Conservation (phyloP, 2,113 vertebrate genomes). For the Riparia riparia region DNA sequence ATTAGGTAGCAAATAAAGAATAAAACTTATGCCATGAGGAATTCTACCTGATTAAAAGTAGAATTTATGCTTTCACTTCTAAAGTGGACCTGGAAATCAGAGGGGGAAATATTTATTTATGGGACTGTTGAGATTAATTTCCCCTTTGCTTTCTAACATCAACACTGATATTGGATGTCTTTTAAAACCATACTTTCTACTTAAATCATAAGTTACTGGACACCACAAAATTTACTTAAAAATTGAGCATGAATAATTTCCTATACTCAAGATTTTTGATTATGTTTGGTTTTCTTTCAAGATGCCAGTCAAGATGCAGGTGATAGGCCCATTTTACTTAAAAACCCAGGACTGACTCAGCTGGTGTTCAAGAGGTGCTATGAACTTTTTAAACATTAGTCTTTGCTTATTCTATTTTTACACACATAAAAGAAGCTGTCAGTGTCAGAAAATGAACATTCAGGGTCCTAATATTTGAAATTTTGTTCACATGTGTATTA, state of each 20-base stretch:
- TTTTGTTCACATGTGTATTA: neutral
- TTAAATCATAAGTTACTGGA: neutral
- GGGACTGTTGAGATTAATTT: neutral
- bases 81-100: neutral
- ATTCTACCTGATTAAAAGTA: neutral
- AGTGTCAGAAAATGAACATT: neutral
- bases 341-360: neutral
- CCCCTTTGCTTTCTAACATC: neutral
- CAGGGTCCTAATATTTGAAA: neutral
- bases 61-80: neutral
- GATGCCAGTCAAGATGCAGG: neutral
- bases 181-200: neutral
- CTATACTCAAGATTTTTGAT: neutral
- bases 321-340: neutral
- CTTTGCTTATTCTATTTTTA: neutral
- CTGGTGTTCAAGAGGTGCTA: neutral
- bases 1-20: neutral
- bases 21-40: neutral
- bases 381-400: neutral
- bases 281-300: neutral
- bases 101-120: neutral
- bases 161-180: neutral
- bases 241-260: neutral
- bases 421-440: neutral
- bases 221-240: neutral